These are phyloP conservation scores for Schizaphis graminum DNA, from an alignment of 2,888 invertebrate species.

Conservation along the genomic window DNA sequence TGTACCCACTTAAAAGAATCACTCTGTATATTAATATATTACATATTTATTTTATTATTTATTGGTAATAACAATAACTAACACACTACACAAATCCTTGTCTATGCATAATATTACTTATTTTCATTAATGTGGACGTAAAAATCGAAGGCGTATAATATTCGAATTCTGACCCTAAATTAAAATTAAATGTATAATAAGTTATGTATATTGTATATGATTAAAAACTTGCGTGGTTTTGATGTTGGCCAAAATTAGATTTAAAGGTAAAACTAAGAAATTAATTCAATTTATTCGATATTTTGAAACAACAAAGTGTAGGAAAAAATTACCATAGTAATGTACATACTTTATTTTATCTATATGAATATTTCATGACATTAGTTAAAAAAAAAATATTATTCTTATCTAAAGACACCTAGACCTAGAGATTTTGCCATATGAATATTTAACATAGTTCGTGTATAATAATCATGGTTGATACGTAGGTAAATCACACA, in stretches of 20 bases:
- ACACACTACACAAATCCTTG: not conserved
- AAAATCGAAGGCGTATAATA: not conserved
- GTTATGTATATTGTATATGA: not conserved
- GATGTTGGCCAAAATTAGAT: not conserved
- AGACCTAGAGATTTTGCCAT: not conserved
- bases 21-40: too few species aligned
- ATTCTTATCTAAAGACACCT: not conserved
- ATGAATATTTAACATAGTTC: not conserved
- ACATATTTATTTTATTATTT: not conserved
- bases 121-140: not conserved
- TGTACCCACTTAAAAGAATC: too few species aligned
- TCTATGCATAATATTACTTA: not conserved
- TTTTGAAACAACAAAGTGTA: not conserved
- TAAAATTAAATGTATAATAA: not conserved
- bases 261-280: not conserved
- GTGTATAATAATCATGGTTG: not conserved
- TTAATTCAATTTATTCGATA: not conserved
- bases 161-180: too few species aligned
- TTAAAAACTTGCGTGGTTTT: not conserved
- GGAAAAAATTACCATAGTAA: not conserved
- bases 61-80: not conserved
- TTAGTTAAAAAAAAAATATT: not conserved
- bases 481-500: not conserved
- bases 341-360: not conserved
- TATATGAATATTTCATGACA: not conserved